A percentile compares a stretch with the other conserved stretches of the same genome.
Evolutionary conservation across 1,140 invertebrate species (phyloP).

Genomic region (Hycleus phaleratus): DNA sequence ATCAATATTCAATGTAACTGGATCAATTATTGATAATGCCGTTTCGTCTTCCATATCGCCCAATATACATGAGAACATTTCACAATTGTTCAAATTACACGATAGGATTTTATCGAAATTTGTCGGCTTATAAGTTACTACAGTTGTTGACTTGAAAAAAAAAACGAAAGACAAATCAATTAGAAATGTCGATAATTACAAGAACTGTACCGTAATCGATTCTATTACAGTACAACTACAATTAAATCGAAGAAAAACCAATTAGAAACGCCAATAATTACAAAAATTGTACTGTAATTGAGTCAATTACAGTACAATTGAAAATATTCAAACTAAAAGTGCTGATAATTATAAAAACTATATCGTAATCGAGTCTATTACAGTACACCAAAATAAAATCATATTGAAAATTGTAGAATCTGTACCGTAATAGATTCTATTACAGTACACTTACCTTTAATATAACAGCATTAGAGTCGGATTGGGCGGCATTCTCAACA

Average conservation of each 20-base stretch:
- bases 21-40: slow-evolving; percentile 92
- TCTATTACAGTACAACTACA: background rate
- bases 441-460: slow-evolving; percentile 55
- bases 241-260: background rate
- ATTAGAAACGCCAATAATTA: too few species aligned
- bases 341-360: too few species aligned
- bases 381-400: too few species aligned
- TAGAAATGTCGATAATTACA: too few species aligned
- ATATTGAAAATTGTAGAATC: background rate
- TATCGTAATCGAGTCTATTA: too few species aligned
- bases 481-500: slow-evolving; percentile 79
- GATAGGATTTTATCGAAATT: slow-evolving; percentile 68
- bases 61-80: slow-evolving; percentile 89
- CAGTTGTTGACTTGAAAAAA: slow-evolving; percentile 70
- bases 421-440: background rate
- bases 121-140: slow-evolving; percentile 70
- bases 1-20: slow-evolving; percentile 73
- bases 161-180: background rate
- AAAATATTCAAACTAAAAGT: too few species aligned
- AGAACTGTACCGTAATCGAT: background rate
- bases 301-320: too few species aligned
- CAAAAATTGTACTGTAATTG: too few species aligned
- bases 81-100: slow-evolving; percentile 82
- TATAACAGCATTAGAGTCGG: slow-evolving; percentile 91
- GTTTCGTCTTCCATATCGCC: slow-evolving; percentile 83